A percentile compares a stretch with the other conserved stretches of the same genome.
Conservation (phyloP, 1,140 invertebrate genomes). For the Pseudomyrmex flavicornis region DNA sequence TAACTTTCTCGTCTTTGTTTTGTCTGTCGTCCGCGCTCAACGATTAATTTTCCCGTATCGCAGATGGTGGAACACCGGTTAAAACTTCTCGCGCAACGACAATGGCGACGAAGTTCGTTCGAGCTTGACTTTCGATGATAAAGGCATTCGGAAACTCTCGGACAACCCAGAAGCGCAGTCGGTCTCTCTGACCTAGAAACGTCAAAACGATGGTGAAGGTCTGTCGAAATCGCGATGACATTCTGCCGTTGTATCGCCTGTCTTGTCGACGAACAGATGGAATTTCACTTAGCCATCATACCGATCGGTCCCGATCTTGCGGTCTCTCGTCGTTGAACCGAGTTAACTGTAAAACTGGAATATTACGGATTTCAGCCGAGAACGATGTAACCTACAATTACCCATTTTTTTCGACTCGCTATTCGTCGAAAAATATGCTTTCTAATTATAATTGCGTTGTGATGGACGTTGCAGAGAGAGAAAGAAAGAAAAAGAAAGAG, state of each 20-base stretch:
- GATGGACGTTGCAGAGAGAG: not conserved
- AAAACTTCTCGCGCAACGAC: constrained; percentile 61
- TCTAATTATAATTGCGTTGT: not conserved
- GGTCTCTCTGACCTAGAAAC: constrained; percentile 70
- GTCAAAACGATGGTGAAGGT: constrained; percentile 52
- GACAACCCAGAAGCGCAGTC: constrained; percentile 64
- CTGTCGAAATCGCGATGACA: constrained; percentile 50
- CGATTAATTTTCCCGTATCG: constrained; percentile 69
- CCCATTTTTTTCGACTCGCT: constrained; percentile 1
- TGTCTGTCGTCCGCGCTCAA: constrained; percentile 26
- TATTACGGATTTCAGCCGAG: not conserved
- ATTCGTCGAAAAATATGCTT: constrained; percentile 18
- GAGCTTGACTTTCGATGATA: constrained; percentile 70
- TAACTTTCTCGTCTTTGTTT: constrained; percentile 63
- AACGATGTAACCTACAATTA: not conserved
- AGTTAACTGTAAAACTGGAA: constrained; percentile 36
- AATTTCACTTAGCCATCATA: constrained; percentile 69
- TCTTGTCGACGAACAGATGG: constrained; percentile 60
- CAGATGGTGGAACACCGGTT: constrained; percentile 60
- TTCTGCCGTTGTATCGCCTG: not conserved
- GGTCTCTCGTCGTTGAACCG: constrained; percentile 58
- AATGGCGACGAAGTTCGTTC: constrained; percentile 63
- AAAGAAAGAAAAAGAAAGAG: too few species aligned
- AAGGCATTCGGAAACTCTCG: constrained; percentile 63
- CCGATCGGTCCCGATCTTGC: constrained; percentile 60